Conservation (phyloP, 2,888 invertebrate species). For the Drosophila neutralis region DNA sequence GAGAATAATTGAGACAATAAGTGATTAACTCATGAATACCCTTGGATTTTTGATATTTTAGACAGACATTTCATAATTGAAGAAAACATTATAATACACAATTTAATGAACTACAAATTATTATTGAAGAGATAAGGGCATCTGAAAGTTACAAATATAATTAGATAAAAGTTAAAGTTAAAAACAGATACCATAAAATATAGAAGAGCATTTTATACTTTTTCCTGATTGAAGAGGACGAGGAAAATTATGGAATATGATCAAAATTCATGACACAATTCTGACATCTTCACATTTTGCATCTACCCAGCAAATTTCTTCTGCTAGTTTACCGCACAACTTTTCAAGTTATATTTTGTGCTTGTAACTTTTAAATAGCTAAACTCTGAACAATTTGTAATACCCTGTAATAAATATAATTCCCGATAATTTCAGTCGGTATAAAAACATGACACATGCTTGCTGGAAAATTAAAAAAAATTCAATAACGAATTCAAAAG, state of each 20-base stretch:
- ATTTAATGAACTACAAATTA: neutral
- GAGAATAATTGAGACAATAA: neutral
- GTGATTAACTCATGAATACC: constrained; percentile 24
- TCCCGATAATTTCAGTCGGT: constrained; percentile 45
- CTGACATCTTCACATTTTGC: neutral
- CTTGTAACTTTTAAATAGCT: neutral
- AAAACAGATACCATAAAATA: neutral
- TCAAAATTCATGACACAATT: neutral
- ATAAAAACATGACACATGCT: constrained; percentile 61
- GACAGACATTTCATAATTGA: neutral
- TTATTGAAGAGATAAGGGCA: neutral
- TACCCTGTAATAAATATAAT: constrained; percentile 45
- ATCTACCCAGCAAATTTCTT: neutral
- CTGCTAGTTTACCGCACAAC: neutral
- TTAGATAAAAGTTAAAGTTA: neutral
- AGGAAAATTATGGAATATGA: rapidly evolving
- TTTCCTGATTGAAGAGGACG: neutral
- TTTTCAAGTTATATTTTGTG: neutral
- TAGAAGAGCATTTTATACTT: neutral
- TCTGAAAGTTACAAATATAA: neutral
- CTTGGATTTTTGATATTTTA: neutral
- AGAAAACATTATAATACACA: neutral
- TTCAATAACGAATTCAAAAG: constrained; percentile 59
- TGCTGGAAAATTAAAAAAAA: constrained; percentile 25
- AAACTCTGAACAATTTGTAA: neutral